Percentiles rank a stretch among this genome's conserved stretches.
Conservation (phyloP, 1,140 invertebrate genomes). For the Hyphantria cunea region DNA sequence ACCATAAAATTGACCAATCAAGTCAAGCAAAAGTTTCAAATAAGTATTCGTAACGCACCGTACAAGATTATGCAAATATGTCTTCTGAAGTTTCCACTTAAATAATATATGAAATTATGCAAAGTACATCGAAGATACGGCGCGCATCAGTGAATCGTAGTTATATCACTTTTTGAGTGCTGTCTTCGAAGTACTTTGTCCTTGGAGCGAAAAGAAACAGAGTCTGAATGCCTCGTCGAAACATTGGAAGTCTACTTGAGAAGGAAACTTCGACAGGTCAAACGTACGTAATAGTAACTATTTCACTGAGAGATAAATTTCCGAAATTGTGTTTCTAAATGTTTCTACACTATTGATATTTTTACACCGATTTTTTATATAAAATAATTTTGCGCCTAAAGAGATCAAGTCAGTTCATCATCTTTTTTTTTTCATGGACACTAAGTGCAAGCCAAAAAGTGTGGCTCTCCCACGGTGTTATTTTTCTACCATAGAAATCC, state of each 20-base stretch:
- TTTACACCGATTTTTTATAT: too few relatives aligned
- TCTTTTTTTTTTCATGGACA: too few relatives aligned
- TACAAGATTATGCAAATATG: slow-evolving; percentile 49
- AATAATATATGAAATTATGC: slow-evolving; percentile 66
- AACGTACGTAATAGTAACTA: background rate
- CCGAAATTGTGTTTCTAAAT: too few relatives aligned
- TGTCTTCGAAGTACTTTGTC: background rate
- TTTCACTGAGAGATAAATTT: too few relatives aligned
- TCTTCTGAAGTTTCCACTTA: slow-evolving; percentile 48
- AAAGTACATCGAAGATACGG: slow-evolving; percentile 37
- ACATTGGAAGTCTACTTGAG: background rate
- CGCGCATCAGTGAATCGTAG: slow-evolving; percentile 21
- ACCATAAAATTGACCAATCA: slow-evolving; percentile 27
- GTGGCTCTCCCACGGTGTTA: too few relatives aligned
- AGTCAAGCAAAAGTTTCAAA: slow-evolving; percentile 17
- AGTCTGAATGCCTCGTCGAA: background rate
- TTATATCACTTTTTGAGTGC: slow-evolving; percentile 43
- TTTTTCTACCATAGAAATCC: too few relatives aligned
- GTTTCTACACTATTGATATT: too few relatives aligned
- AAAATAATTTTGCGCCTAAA: too few relatives aligned
- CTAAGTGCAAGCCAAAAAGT: too few relatives aligned
- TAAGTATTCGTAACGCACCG: slow-evolving; percentile 46
- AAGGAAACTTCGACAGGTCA: background rate
- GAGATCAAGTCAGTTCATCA: too few relatives aligned
- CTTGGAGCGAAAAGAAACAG: background rate